Evolutionary conservation across 2,888 invertebrate species (phyloP).

Genomic region (Drosophila fungiperda): DNA sequence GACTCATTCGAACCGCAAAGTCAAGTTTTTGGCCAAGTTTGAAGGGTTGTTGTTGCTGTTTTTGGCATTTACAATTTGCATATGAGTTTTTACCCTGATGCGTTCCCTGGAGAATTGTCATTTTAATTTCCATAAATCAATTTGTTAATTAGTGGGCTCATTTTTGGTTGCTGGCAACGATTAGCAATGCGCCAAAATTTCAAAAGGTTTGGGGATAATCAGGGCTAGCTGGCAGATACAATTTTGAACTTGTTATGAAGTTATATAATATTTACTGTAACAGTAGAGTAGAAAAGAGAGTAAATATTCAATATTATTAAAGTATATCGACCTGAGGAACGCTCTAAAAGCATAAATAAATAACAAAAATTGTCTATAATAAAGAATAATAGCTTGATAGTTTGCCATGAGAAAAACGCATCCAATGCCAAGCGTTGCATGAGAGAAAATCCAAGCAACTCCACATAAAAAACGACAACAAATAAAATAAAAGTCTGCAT

Average conservation of each 20-base stretch:
- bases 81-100: constrained; percentile 69
- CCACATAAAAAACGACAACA: constrained; percentile 28
- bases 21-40: constrained; percentile 61
- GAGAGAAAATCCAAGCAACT: not conserved
- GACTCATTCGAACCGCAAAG: constrained; percentile 58
- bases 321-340: not conserved
- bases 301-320: not conserved
- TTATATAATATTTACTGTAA: not conserved
- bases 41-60: constrained; percentile 54
- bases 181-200: constrained; percentile 46
- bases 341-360: constrained; percentile 11
- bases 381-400: constrained; percentile 13
- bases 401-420: not conserved
- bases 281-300: constrained; percentile 1
- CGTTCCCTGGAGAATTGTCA: constrained; percentile 67
- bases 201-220: constrained; percentile 1
- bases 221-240: constrained; percentile 2
- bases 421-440: not conserved
- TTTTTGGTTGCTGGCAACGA: constrained; percentile 63
- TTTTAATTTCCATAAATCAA: constrained; percentile 83
- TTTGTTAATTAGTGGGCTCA: constrained; percentile 82
- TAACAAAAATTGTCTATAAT: constrained; percentile 27
- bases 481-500: constrained; percentile 53
- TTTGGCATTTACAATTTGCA: constrained; percentile 67
- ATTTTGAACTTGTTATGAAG: not conserved